Conservation (phyloP, 2,113 vertebrate species). For the Cyanoramphus novaezelandiae region DNA sequence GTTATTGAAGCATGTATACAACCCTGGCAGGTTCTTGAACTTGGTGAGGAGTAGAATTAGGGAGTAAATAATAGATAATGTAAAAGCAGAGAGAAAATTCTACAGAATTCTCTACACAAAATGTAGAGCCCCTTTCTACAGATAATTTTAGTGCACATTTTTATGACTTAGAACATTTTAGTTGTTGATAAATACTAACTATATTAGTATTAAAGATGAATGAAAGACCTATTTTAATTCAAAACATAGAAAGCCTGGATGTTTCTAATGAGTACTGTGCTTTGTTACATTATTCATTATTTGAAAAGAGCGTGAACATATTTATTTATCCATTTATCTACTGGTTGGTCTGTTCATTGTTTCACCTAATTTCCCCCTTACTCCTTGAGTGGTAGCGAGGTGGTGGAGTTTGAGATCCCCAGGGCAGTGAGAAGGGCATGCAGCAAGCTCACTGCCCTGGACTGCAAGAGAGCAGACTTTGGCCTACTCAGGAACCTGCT, state of each 20-base stretch:
- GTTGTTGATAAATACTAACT: neutral
- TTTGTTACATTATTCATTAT: neutral
- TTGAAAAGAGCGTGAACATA: neutral
- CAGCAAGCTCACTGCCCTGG: no score
- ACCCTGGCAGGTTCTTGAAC: neutral
- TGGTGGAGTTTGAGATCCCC: neutral
- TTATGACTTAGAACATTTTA: neutral
- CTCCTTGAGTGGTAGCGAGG: neutral
- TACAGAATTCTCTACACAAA: neutral
- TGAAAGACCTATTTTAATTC: neutral
- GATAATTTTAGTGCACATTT: neutral
- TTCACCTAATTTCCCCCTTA: neutral
- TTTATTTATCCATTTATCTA: neutral
- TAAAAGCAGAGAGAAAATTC: neutral
- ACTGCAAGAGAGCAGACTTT: no score
- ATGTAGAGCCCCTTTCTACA: neutral
- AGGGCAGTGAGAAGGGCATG: no score
- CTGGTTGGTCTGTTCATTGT: neutral
- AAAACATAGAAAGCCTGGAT: neutral
- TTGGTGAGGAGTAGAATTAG: neutral
- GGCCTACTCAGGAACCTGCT: no score
- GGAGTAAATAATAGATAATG: neutral
- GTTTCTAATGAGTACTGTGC: neutral
- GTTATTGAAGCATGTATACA: neutral
- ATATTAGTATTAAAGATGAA: neutral